Conservation (phyloP, 30 jellyfish, hydroid and myxozoan genomes). For the Chrysaora quinquecirrha region DNA sequence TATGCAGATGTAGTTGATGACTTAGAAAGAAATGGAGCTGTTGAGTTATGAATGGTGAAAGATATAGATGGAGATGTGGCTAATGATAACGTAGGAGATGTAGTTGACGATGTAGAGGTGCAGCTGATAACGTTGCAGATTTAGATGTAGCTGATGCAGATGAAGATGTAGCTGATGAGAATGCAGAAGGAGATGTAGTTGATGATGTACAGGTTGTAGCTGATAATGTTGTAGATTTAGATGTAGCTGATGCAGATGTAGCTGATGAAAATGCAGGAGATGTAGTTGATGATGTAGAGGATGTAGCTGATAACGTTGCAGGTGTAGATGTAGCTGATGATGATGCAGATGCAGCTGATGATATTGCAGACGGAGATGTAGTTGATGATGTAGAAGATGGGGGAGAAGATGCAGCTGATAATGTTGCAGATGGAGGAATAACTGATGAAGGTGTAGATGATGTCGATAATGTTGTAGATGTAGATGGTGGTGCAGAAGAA, state of each 20-base stretch:
- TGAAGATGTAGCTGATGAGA: background rate
- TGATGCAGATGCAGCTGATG: conserved; percentile 1
- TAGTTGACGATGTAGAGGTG: background rate
- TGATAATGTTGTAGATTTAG: background rate
- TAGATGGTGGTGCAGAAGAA: conserved; percentile 1
- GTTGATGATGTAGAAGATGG: background rate
- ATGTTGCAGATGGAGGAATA: background rate
- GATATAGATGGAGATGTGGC: background rate
- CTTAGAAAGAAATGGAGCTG: background rate
- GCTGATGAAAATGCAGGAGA: background rate
- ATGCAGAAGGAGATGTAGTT: background rate
- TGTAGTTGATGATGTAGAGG: background rate
- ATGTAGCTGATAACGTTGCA: background rate
- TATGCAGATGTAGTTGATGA: background rate
- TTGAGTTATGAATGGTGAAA: background rate
- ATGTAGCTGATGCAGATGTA: background rate
- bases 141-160: background rate
- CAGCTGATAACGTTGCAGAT: background rate
- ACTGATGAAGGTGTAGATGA: background rate
- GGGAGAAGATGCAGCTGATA: conserved; percentile 1
- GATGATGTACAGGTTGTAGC: background rate
- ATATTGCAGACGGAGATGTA: background rate
- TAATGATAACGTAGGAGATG: background rate
- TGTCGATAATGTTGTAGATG: no score
- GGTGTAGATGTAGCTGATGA: background rate